Percentiles rank a stretch among this genome's conserved stretches.
Evolutionary conservation across 2,888 invertebrate genomes (phyloP).

Genomic region (Lithosia quadra): DNA sequence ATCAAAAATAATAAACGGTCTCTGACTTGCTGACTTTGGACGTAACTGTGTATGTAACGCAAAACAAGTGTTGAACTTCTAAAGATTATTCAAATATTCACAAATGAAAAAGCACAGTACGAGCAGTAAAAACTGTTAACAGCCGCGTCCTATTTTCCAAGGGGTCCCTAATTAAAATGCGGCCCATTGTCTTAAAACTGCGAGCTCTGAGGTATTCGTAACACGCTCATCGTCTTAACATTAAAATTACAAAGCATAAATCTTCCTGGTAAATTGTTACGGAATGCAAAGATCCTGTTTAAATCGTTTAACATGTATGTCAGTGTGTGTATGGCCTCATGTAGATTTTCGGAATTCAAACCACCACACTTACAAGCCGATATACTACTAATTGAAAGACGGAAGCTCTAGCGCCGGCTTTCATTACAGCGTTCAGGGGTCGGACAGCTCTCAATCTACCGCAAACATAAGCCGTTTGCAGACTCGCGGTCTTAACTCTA

Average conservation of each 20-base stretch:
- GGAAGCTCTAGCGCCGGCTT: too few species aligned
- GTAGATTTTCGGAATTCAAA: too few species aligned
- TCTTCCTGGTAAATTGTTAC: background rate
- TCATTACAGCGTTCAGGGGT: too few species aligned
- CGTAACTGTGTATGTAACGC: background rate
- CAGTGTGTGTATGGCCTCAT: background rate
- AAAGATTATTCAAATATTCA: background rate
- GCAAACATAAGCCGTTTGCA: too few species aligned
- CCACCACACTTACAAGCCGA: too few species aligned
- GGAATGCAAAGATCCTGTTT: background rate
- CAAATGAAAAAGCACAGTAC: background rate
- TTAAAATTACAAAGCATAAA: conserved; percentile 4
- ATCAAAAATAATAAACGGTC: too few species aligned
- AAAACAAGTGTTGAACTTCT: background rate
- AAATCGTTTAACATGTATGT: background rate
- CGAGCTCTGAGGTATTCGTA: conserved; percentile 22
- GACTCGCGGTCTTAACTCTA: too few species aligned
- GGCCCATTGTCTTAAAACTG: conserved; percentile 14
- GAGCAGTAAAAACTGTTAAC: conserved; percentile 5
- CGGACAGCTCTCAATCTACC: too few species aligned
- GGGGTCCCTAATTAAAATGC: conserved; percentile 22
- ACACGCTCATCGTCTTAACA: conserved; percentile 9
- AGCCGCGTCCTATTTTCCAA: conserved; percentile 10
- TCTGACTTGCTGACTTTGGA: too few species aligned
- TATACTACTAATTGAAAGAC: too few species aligned